phyloP scores from a whole-genome alignment of 2,888 invertebrate species.

The Drosophila borborema region DNA sequence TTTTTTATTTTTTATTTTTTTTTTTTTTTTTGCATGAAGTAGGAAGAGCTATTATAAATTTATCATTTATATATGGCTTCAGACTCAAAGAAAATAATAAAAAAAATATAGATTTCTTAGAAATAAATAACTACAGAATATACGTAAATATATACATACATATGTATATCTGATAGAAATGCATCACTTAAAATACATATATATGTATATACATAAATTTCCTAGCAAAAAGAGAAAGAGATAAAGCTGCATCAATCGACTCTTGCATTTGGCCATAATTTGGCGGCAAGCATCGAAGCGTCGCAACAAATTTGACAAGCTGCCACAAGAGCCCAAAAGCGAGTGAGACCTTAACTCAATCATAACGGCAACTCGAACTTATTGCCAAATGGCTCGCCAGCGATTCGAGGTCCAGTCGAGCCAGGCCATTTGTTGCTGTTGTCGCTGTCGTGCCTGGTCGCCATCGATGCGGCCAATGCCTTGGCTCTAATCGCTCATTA shows the following conservation, averaged over 20 bases:
- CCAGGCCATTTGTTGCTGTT: slow-evolving; percentile 3
- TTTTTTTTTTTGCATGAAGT: too few species aligned
- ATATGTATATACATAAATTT: not conserved
- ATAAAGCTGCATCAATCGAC: not conserved
- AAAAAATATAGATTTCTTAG: too few species aligned
- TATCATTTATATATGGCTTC: too few species aligned
- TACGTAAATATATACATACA: not conserved
- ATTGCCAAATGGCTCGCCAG: slow-evolving; percentile 53
- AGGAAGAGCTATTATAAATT: too few species aligned
- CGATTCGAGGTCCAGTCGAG: slow-evolving; percentile 1
- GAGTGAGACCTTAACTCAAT: slow-evolving; percentile 55
- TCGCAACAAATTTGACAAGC: slow-evolving; percentile 50
- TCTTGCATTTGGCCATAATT: slow-evolving; percentile 7
- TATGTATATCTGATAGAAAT: too few species aligned
- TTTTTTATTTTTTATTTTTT: too few species aligned
- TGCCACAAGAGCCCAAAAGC: slow-evolving; percentile 27
- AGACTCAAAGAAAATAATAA: too few species aligned
- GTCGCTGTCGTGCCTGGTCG: slow-evolving; percentile 64
- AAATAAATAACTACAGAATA: too few species aligned
- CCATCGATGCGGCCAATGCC: slow-evolving; percentile 53
- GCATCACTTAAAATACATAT: not conserved
- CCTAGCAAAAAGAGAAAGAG: not conserved
- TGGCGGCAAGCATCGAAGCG: slow-evolving; percentile 23
- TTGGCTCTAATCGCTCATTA: slow-evolving; percentile 77
- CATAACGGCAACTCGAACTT: slow-evolving; percentile 63